Evolutionary conservation across 2,797 vertebrate genomes (phyloP).

Genomic region (Halcyon smyrnensis): DNA sequence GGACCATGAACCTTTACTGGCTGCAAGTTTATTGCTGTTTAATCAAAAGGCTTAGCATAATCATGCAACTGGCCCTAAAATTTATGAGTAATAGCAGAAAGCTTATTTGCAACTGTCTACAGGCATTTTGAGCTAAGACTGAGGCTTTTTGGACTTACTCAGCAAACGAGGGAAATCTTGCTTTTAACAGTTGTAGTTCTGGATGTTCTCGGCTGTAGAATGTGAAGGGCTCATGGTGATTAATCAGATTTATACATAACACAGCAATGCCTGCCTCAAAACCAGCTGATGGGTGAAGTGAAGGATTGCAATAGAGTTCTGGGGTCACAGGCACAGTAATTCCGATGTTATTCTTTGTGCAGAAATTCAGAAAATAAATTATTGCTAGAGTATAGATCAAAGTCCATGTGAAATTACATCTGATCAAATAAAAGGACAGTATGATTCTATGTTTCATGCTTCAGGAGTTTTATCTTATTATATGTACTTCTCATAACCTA

Average conservation of each 20-base stretch:
- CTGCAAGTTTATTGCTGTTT: neutral
- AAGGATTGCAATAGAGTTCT: neutral
- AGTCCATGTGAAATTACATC: neutral
- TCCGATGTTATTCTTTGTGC: neutral
- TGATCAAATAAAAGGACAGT: neutral
- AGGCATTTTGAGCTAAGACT: slow-evolving; percentile 6
- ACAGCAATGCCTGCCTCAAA: neutral
- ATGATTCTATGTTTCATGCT: neutral
- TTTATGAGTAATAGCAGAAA: slow-evolving; percentile 5
- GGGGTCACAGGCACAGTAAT: neutral
- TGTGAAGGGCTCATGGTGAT: neutral
- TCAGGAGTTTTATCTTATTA: neutral
- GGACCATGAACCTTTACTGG: neutral
- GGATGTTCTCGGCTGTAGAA: neutral
- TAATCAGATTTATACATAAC: neutral
- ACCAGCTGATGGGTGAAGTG: neutral
- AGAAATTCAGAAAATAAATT: neutral
- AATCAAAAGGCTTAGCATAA: neutral
- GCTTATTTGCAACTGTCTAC: neutral
- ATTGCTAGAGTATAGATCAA: neutral
- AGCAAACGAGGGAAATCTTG: neutral
- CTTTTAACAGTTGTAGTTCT: neutral
- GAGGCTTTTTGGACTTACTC: neutral
- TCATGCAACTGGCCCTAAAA: neutral
- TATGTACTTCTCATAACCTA: neutral